These are phyloP conservation scores for Arizona elegans DNA, from an alignment of 2,113 vertebrate species.

Conservation along the genomic window DNA sequence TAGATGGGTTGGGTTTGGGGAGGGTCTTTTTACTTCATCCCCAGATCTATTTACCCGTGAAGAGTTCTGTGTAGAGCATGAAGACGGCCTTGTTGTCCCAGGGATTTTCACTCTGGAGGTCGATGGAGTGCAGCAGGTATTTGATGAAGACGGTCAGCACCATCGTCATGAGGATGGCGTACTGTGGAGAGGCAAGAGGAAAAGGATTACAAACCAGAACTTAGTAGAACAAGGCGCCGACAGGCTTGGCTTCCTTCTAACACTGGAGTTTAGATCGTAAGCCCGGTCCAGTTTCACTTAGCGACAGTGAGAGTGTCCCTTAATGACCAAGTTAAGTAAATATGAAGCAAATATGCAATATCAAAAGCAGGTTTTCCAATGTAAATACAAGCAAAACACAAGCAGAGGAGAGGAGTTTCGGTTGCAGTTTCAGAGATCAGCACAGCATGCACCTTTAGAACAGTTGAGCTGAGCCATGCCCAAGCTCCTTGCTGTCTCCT, in stretches of 20 bases:
- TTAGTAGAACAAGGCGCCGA: too few species aligned
- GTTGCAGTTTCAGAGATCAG: too few species aligned
- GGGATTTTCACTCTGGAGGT: constrained; percentile 93
- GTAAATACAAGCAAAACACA: too few species aligned
- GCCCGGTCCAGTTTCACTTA: background rate
- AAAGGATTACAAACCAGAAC: too few species aligned
- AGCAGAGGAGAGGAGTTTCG: too few species aligned
- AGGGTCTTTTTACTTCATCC: too few species aligned
- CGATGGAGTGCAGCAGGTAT: constrained; percentile 89
- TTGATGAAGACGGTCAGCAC: constrained; percentile 94
- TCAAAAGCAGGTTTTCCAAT: too few species aligned
- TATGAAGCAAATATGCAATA: too few species aligned
- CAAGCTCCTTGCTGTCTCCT: too few species aligned
- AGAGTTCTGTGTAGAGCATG: constrained; percentile 96
- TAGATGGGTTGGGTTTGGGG: background rate
- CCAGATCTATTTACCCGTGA: constrained; percentile 78
- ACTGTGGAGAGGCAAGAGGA: constrained; percentile 64
- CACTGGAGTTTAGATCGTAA: background rate
- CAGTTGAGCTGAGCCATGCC: too few species aligned
- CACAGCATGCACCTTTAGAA: too few species aligned
- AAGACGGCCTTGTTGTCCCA: constrained; percentile 98
- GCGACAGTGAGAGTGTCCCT: background rate
- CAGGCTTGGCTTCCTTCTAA: background rate
- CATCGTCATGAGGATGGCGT: constrained; percentile 95
- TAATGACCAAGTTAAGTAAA: background rate